Base-by-base conservation (phyloP, 2,888 invertebrate genomes). In the Diarsia rubi region DNA sequence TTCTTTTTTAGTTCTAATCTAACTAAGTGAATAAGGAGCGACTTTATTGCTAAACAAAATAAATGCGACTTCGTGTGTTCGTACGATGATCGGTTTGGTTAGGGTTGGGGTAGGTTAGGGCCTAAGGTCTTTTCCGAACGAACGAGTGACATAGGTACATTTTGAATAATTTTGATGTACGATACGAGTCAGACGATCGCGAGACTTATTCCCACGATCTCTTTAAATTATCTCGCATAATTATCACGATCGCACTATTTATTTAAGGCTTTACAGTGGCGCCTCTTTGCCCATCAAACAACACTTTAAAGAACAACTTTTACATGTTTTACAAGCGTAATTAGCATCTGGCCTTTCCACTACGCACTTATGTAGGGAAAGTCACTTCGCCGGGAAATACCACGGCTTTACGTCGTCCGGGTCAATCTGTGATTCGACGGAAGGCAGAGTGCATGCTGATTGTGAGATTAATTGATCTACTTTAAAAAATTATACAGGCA, bases 321-420 rank as follows among this genome's bases (percentile, higher is more conserved):
- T 62, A 59, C 73, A 44, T 31, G 27, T 69, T 31, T 49, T 16
- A 76, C 67, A 52, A 65, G 44, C 21, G n/a, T 21, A 21, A 60
- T 73, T 37, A 44, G 31, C 31, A 49, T 59, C 80, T 80, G 80
- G 64, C 59, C 0, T 80, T 77, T 80, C 74, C 74, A 19, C 21
- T 6, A 14, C 2, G 24, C 24, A 62, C 59, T 59, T 19, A 19
- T 27, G n/a, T 14, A 31, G 42, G 11, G 52, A 75, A 75, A 75
- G 45, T 37, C 11, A 52, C 37, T 37, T 8, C 21, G 6, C 21
- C 45, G 21, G 68, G 57, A 27, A 78, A 79, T 67, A 77, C 79
- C 49, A 19, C n/a, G 21, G 31, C 24, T 44, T 66, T n/a, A 24
- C 24, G 24, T 42, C 31, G 27, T 69, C 42, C 45, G 77, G 67